Conservation (phyloP, 2,797 vertebrate genomes). For the Platalea minor region DNA sequence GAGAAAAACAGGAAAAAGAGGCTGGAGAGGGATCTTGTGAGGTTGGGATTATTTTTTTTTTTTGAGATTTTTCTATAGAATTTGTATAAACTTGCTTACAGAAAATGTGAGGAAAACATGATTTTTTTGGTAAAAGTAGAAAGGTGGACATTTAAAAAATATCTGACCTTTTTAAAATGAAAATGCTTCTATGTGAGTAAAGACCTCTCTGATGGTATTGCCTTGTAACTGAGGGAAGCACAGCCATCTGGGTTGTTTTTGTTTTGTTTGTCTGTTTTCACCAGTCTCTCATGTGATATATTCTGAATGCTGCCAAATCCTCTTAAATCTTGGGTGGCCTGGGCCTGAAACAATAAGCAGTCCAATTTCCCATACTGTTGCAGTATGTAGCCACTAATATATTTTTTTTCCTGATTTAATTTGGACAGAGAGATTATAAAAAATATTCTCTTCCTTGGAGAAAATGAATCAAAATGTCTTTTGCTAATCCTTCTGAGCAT, state of each 20-base stretch:
- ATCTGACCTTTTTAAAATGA: not conserved
- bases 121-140: not conserved
- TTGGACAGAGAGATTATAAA: not conserved
- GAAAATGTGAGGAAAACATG: not conserved
- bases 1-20: not conserved
- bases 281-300: constrained; percentile 4
- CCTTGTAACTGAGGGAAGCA: not conserved
- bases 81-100: not conserved
- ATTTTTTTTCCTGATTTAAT: not conserved
- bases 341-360: constrained; percentile 7
- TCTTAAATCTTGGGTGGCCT: constrained; percentile 39
- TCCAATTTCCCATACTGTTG: constrained; percentile 13
- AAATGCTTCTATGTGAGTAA: not conserved
- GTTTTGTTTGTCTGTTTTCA: constrained; percentile 18
- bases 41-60: not conserved
- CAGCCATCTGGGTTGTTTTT: not conserved
- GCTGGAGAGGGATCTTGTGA: not conserved
- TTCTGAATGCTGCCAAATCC: constrained; percentile 18
- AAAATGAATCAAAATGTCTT: not conserved
- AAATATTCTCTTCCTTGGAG: not conserved
- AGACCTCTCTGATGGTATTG: not conserved
- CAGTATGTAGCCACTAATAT: not conserved
- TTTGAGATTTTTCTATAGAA: not conserved
- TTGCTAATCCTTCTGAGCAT: not conserved
- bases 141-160: not conserved